Evolutionary conservation across 2,113 vertebrate species (phyloP).

Genomic region (Epinephelus cyanopodus): DNA sequence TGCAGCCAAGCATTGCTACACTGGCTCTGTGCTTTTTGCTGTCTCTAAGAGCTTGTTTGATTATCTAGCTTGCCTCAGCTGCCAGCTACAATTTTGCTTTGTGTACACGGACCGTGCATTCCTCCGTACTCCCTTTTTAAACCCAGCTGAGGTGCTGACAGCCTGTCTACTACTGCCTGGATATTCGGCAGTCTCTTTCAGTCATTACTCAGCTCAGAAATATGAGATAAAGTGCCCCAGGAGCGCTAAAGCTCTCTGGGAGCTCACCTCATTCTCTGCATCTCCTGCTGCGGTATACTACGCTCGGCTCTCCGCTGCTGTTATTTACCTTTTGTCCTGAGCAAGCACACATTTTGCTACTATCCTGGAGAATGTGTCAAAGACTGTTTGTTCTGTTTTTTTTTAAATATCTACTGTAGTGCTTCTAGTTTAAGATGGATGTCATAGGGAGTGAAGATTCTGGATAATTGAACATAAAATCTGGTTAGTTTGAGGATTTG

Average conservation of each 20-base stretch:
- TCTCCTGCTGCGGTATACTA: constrained; percentile 10
- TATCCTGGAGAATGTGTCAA: constrained; percentile 21
- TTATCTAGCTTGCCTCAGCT: constrained; percentile 30
- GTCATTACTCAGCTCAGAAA: constrained; percentile 71
- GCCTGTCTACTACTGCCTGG: constrained; percentile 42
- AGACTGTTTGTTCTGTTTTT: background rate
- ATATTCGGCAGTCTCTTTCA: constrained; percentile 42
- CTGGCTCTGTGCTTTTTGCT: background rate
- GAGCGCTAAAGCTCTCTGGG: constrained; percentile 52
- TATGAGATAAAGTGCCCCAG: constrained; percentile 67
- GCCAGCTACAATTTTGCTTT: constrained; percentile 20
- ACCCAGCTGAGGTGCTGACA: constrained; percentile 62
- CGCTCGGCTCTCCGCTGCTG: constrained; percentile 3
- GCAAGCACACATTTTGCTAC: constrained; percentile 29
- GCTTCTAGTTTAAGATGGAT: background rate
- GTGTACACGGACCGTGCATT: constrained; percentile 28
- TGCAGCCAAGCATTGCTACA: background rate
- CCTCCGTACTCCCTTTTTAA: constrained; percentile 41
- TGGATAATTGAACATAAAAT: constrained; percentile 38
- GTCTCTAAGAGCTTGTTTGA: background rate
- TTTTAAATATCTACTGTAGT: background rate
- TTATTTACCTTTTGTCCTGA: constrained; percentile 36
- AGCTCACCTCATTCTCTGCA: constrained; percentile 46
- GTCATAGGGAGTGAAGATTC: background rate
- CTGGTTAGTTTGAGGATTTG: constrained; percentile 46